Evolutionary conservation across 1,140 invertebrate species (phyloP), one percentile per base, ranked within the genome.

Genomic region (Papilio polyxenes): DNA sequence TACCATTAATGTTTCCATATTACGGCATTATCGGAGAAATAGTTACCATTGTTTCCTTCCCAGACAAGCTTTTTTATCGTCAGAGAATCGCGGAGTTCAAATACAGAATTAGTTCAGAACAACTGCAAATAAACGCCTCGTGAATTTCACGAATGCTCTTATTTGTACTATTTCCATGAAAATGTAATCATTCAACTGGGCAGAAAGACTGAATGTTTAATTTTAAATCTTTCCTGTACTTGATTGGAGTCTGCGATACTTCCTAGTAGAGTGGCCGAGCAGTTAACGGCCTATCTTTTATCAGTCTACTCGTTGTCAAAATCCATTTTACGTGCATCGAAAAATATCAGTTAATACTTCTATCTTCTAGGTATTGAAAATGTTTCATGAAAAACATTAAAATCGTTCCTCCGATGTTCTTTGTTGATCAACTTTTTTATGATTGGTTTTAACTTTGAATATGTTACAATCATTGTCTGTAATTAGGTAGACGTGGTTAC

Each of bases 91-190:
- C 5, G 56, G 0, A 20, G 56, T 37, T 40, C 31, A 37, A 72
- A 72, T 37, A 69, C 31, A 37, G 20, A 69, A 69, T 15, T 13
- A 72, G 11, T 15, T 1, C 23, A 31, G 23, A 31, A 72, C 31
- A 15, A 72, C 31, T 23, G 7, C 23, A 65, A 31, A 65, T 31
- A 31, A 65, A 23, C 11, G 3, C n/a, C 17, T 13, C 23, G 20
- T 8, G 17, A 72, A 72, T 72, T 72, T 11, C 11, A 69, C 23
- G 23, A 31, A 69, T n/a, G 20, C 10, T 69, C 37, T 72, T 72
- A 72, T 40, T 40, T 72, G 31, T 17, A 72, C 13, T 72, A 40
- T 72, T 72, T 72, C 62, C 62, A 65, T 65, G 62, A 65, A 65
- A 31, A 31, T 31, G 31, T 31, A 65, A 65, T 65, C 62, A 31